Evolutionary conservation across 2,113 vertebrate genomes (phyloP).

Genomic region (Chunga burmeisteri): DNA sequence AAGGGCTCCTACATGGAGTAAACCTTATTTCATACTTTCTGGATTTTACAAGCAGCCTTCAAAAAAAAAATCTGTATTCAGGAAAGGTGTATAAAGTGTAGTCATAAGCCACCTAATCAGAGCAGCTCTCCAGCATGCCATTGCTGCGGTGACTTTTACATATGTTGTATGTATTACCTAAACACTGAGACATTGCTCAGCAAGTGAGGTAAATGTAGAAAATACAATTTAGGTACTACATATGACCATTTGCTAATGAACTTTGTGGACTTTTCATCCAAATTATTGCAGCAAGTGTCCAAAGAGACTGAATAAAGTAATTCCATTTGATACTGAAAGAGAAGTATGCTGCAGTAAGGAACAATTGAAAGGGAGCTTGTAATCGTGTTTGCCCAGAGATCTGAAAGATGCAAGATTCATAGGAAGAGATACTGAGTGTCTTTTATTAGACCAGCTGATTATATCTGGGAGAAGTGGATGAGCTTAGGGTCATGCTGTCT

Average conservation of each 20-base stretch:
- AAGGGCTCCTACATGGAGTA: neutral
- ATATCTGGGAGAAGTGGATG: neutral
- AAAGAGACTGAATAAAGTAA: neutral
- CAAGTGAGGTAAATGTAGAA: neutral
- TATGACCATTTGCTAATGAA: neutral
- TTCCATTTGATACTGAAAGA: neutral
- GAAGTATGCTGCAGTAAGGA: neutral
- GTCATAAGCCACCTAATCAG: neutral
- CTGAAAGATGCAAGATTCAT: neutral
- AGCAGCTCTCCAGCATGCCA: neutral
- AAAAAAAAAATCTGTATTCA: neutral
- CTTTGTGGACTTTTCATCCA: neutral
- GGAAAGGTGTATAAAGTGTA: neutral
- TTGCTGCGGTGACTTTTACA: neutral
- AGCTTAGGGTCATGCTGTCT: neutral
- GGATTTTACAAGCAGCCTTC: neutral
- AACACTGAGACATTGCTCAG: neutral
- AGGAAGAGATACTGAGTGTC: neutral
- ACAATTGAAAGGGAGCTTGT: neutral
- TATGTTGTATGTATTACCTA: neutral
- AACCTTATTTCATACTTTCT: neutral
- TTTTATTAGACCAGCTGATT: neutral
- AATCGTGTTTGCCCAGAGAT: neutral
- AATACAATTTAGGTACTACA: neutral
- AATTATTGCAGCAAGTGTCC: neutral